Evolutionary conservation across 2,113 vertebrate species (phyloP).

Genomic region (Aptenodytes forsteri): DNA sequence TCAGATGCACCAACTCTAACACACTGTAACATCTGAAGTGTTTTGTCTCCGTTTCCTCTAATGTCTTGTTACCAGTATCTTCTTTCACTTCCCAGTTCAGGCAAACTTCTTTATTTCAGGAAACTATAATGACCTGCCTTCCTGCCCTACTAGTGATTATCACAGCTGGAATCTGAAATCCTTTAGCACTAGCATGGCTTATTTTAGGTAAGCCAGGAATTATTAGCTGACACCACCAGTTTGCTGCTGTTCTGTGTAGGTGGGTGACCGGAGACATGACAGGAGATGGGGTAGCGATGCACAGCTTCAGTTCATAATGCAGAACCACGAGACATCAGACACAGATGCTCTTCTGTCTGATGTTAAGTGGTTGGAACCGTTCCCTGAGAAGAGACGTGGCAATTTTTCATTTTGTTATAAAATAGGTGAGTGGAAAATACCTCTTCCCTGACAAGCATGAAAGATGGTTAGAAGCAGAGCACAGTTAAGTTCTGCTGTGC

Average conservation of each 20-base stretch:
- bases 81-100: constrained; percentile 3
- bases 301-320: background rate
- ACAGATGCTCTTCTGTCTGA: background rate
- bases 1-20: background rate
- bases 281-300: background rate
- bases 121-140: constrained; percentile 44
- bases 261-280: background rate
- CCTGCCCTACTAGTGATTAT: constrained; percentile 9
- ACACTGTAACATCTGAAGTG: background rate
- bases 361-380: background rate
- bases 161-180: background rate
- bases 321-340: background rate
- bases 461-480: background rate
- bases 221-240: rapidly evolving
- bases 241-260: background rate
- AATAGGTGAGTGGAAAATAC: background rate
- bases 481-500: background rate
- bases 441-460: background rate
- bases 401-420: background rate
- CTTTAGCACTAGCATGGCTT: background rate
- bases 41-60: background rate
- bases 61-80: background rate
- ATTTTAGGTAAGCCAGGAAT: background rate
- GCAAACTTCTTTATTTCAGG: constrained; percentile 21
- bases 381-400: background rate